Evolutionary conservation across 2,797 vertebrate genomes (phyloP).

Genomic region (Pangasius djambal): DNA sequence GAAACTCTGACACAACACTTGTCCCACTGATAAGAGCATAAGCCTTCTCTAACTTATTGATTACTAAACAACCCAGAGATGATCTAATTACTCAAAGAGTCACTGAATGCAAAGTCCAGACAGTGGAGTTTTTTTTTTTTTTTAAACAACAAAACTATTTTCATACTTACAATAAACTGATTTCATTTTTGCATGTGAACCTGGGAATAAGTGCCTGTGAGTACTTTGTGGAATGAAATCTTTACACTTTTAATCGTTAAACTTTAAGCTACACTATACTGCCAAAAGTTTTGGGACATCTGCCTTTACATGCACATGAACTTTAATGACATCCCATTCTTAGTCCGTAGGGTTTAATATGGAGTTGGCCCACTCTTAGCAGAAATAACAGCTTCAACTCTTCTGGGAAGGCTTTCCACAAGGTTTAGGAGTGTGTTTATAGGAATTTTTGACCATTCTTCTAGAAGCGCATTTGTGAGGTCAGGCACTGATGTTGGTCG

Average conservation of each 20-base stretch:
- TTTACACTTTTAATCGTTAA: background rate
- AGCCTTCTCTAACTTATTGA: slow-evolving; percentile 19
- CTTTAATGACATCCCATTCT: no score
- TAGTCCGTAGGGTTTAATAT: no score
- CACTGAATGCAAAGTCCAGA: background rate
- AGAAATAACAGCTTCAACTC: no score
- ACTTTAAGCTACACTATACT: background rate
- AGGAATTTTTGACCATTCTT: no score
- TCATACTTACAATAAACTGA: background rate
- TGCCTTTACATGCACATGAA: no score
- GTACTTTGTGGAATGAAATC: background rate
- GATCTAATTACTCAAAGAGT: slow-evolving; percentile 19
- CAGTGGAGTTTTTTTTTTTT: background rate
- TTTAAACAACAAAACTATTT: background rate
- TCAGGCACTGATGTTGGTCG: no score
- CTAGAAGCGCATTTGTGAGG: no score
- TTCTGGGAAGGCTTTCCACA: no score
- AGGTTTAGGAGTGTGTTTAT: no score
- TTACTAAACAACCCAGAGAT: slow-evolving; percentile 17
- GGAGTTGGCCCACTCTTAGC: no score
- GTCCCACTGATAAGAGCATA: slow-evolving; percentile 39
- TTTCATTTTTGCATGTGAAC: background rate
- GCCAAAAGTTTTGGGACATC: no score
- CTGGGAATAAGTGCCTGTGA: no score
- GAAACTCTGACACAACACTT: slow-evolving; percentile 23